Conservation (phyloP, 64 coral and sea anemone genomes). For the Dendrophyllia cribrosa region DNA sequence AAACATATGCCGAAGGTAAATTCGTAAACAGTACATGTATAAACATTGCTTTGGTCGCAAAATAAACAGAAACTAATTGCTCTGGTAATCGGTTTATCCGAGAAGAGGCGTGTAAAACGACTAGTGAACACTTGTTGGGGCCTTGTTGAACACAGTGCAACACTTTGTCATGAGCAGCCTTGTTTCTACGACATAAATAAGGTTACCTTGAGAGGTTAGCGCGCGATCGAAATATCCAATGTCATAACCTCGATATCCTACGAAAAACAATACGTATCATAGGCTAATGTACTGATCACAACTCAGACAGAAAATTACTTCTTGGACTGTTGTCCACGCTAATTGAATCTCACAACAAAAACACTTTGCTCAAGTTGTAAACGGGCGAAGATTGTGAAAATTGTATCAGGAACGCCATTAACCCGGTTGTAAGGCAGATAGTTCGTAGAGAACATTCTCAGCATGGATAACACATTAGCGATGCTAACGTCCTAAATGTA, state of each 20-base stretch:
- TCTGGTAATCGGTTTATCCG: neutral
- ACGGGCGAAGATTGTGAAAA: neutral
- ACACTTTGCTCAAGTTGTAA: neutral
- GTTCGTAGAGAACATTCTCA: neutral
- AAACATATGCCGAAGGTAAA: neutral
- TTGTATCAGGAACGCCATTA: neutral
- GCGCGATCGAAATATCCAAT: neutral
- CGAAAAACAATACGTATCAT: neutral
- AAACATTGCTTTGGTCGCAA: neutral
- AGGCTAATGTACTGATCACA: neutral
- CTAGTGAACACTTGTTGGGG: neutral
- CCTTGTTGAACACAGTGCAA: neutral
- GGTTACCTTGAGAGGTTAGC: neutral
- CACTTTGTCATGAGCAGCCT: neutral
- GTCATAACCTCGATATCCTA: neutral
- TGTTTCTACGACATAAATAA: neutral
- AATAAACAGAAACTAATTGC: conserved; percentile 7
- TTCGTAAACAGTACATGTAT: neutral
- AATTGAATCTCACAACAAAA: neutral
- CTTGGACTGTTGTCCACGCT: neutral
- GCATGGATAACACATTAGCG: neutral
- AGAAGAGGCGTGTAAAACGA: neutral
- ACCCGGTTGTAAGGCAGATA: neutral
- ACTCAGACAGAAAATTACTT: neutral
- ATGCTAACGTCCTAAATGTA: neutral